Conservation (phyloP, 1,140 invertebrate genomes). For the Aphis gossypii region DNA sequence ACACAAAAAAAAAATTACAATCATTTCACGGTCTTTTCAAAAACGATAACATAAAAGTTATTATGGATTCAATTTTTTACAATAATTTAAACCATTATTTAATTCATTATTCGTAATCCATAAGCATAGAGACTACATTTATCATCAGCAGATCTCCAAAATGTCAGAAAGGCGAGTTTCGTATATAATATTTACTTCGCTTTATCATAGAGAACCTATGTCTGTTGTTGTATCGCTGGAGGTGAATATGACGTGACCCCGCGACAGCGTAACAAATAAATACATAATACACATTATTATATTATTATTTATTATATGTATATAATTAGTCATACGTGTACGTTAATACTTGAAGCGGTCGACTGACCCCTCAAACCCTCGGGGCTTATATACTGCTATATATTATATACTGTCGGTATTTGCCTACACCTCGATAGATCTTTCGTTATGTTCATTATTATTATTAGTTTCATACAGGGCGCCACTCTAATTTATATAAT, state of each 20-base stretch:
- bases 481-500: neutral
- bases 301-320: slow-evolving; percentile 12
- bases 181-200: neutral
- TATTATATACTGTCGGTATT: neutral
- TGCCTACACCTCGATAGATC: neutral
- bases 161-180: neutral
- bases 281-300: neutral
- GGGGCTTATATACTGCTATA: neutral
- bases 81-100: neutral
- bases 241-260: neutral
- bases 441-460: neutral
- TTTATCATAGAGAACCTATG: neutral
- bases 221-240: neutral
- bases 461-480: neutral
- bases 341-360: neutral
- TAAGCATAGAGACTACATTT: neutral
- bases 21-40: neutral
- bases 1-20: neutral
- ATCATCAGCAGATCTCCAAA: neutral
- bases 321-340: neutral
- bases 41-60: neutral
- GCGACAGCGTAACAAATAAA: neutral
- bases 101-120: neutral
- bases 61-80: neutral
- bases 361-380: neutral